Evolutionary conservation across 1,140 invertebrate genomes (phyloP).

Genomic region (Bactericera cockerelli): DNA sequence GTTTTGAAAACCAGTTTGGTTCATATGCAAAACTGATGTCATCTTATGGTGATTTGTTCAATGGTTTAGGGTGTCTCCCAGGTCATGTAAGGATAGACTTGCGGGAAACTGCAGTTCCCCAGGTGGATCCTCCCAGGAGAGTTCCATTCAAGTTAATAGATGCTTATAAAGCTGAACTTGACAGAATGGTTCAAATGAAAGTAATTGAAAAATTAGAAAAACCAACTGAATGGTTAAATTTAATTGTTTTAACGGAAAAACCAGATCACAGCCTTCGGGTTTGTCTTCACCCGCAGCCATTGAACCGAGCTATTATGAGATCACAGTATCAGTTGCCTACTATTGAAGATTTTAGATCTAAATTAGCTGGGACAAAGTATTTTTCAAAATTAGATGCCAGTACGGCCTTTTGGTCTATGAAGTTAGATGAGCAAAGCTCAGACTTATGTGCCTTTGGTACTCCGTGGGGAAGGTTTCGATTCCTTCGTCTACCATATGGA

Average conservation of each 20-base stretch:
- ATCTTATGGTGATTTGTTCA: not conserved
- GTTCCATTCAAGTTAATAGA: conserved; percentile 14
- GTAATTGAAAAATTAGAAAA: conserved; percentile 15
- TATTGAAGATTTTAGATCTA: conserved; percentile 8
- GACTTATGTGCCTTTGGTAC: not conserved
- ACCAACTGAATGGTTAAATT: conserved; percentile 11
- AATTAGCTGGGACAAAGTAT: not conserved
- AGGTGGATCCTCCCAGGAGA: conserved; percentile 11
- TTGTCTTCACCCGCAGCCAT: conserved; percentile 14
- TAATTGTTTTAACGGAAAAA: conserved; percentile 11
- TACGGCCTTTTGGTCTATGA: not conserved
- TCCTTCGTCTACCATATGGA: conserved; percentile 12
- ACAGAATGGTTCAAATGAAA: conserved; percentile 9
- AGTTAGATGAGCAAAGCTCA: not conserved
- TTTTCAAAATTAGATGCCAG: not conserved
- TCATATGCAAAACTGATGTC: not conserved
- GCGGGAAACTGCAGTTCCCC: conserved; percentile 12
- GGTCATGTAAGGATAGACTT: conserved; percentile 10
- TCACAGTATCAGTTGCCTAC: conserved; percentile 12
- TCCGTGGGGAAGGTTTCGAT: conserved; percentile 10
- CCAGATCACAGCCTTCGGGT: conserved; percentile 11
- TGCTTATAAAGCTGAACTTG: conserved; percentile 14
- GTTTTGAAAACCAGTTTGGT: not conserved
- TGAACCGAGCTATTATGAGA: conserved; percentile 11
- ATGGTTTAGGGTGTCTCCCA: not conserved